These are phyloP conservation scores for Apocheima hispidaria DNA, from an alignment of 2,888 invertebrate genomes.

Conservation along the genomic window DNA sequence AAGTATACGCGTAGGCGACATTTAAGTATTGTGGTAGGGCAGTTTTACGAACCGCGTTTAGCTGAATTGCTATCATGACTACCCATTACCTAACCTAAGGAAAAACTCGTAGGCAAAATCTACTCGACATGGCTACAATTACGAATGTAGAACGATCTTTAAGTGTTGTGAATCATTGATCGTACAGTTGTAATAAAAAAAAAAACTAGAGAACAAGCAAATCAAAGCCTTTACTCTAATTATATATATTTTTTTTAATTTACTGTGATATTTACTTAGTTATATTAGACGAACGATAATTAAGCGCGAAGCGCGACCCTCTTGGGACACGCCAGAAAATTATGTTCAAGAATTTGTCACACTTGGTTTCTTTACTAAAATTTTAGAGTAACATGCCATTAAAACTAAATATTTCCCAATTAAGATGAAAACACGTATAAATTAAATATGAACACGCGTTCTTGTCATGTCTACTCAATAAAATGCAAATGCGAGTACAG, in stretches of 20 bases:
- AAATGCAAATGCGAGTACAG: slow-evolving; percentile 37
- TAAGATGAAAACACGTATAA: slow-evolving; percentile 12
- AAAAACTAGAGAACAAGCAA: not conserved
- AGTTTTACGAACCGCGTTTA: slow-evolving; percentile 64
- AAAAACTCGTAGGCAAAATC: slow-evolving; percentile 14
- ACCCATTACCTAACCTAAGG: slow-evolving; percentile 37
- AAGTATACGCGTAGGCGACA: slow-evolving; percentile 48
- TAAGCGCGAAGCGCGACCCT: not conserved
- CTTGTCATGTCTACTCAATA: slow-evolving; percentile 35
- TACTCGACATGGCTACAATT: slow-evolving; percentile 6
- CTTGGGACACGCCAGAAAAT: slow-evolving; percentile 10
- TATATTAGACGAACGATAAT: not conserved
- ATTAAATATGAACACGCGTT: slow-evolving; percentile 19
- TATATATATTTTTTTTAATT: not conserved
- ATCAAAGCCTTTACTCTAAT: not conserved
- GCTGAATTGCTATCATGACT: slow-evolving; percentile 43
- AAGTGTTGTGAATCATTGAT: slow-evolving; percentile 1
- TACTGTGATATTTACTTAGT: not conserved
- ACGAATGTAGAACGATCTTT: slow-evolving; percentile 1
- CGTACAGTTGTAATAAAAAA: not conserved
- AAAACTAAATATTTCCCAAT: slow-evolving; percentile 6
- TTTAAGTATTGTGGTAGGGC: slow-evolving; percentile 66
- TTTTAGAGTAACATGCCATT: not conserved
- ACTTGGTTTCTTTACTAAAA: not conserved
- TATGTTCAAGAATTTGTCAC: not conserved